Percentiles rank a stretch among this genome's conserved stretches.
Evolutionary conservation across 2,888 invertebrate genomes (phyloP).

Genomic region (Cosmia trapezina): DNA sequence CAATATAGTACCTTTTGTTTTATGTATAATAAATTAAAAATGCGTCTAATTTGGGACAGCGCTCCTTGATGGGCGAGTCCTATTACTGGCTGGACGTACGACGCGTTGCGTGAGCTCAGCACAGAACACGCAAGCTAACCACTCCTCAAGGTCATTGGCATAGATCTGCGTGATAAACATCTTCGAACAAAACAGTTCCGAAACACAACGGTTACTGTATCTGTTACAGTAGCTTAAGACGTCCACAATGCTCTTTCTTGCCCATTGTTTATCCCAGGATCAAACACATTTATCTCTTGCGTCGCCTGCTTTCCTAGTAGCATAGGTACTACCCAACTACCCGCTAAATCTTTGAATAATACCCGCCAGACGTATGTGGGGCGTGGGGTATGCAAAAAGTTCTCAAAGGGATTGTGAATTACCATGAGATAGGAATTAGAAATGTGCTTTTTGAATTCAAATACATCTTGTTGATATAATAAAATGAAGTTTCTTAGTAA

Average conservation of each 20-base stretch:
- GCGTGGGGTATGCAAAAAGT: slow-evolving; percentile 24
- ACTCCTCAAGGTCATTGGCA: background rate
- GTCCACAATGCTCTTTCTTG: slow-evolving; percentile 33
- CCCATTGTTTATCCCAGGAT: slow-evolving; percentile 43
- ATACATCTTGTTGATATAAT: background rate
- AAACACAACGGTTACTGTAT: background rate
- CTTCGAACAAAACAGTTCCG: slow-evolving; percentile 12
- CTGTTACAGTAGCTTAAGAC: slow-evolving; percentile 23
- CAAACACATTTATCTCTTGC: slow-evolving; percentile 54
- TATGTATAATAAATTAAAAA: no score
- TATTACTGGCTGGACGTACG: no score
- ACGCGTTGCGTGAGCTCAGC: no score
- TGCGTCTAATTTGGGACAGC: no score
- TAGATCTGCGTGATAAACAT: background rate
- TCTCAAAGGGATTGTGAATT: slow-evolving; percentile 18
- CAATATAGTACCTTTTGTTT: no score
- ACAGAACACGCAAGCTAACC: no score
- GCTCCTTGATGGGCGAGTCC: no score
- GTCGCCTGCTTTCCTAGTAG: slow-evolving; percentile 27
- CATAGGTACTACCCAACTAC: slow-evolving; percentile 3
- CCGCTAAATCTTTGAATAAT: slow-evolving; percentile 41
- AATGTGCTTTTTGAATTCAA: slow-evolving; percentile 7
- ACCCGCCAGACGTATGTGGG: slow-evolving; percentile 8
- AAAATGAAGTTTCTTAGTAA: background rate
- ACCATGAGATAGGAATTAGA: slow-evolving; percentile 27